Conservation (phyloP, 2,888 invertebrate species). For the Eilema caniola region DNA sequence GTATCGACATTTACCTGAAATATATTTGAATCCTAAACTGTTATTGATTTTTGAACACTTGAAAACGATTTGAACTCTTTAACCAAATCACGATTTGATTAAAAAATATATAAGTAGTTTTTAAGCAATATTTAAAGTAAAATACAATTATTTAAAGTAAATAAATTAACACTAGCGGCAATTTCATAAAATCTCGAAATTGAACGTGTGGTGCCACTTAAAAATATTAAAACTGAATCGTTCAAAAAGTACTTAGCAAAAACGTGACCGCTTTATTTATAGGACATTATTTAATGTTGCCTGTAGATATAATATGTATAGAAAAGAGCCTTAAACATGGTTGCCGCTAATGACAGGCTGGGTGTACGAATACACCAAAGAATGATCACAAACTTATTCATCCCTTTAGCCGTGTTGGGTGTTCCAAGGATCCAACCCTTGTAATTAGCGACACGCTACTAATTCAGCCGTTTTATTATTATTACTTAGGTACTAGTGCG, state of each 20-base stretch:
- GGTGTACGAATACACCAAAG: conserved; percentile 67
- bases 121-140: no score
- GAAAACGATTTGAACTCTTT: neutral
- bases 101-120: no score
- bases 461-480: conserved; percentile 60
- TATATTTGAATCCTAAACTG: neutral
- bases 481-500: conserved; percentile 39
- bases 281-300: conserved; percentile 66
- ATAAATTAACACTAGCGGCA: conserved; percentile 29
- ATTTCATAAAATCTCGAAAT: conserved; percentile 36
- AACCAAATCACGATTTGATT: neutral
- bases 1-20: neutral
- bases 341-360: conserved; percentile 74
- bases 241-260: conserved; percentile 54
- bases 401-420: conserved; percentile 68
- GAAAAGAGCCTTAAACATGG: conserved; percentile 71
- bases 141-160: conserved; percentile 19
- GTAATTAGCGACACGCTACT: conserved; percentile 73
- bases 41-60: neutral
- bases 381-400: conserved; percentile 77
- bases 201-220: conserved; percentile 32
- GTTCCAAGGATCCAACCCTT: conserved; percentile 70
- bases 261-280: conserved; percentile 73
- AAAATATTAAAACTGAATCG: conserved; percentile 42
- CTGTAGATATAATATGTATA: conserved; percentile 52